A percentile compares a stretch with the other conserved stretches of the same genome.
Conservation (phyloP, 2,888 invertebrate genomes). For the Magallana nippona region DNA sequence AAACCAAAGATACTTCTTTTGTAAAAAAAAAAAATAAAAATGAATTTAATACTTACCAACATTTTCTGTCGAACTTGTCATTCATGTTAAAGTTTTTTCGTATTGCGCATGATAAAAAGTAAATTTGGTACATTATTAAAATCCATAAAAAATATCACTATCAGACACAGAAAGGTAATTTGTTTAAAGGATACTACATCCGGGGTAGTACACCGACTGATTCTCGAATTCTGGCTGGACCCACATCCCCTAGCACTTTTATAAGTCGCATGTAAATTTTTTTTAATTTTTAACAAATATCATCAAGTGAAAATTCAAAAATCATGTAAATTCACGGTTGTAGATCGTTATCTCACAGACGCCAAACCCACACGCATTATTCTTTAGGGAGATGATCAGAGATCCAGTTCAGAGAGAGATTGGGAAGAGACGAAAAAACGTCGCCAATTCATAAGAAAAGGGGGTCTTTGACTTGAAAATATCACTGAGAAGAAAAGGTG, state of each 20-base stretch:
- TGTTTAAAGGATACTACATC: too few relatives aligned
- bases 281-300: conserved; percentile 4
- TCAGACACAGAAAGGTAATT: too few relatives aligned
- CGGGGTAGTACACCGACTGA: neutral
- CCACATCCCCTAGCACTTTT: neutral
- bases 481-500: neutral
- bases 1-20: too few relatives aligned
- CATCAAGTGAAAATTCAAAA: conserved; percentile 3
- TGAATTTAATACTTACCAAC: too few relatives aligned
- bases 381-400: neutral
- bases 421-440: neutral
- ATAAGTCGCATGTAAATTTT: neutral
- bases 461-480: too few relatives aligned
- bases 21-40: too few relatives aligned
- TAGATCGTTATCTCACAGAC: neutral
- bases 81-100: too few relatives aligned
- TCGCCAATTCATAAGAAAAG: neutral
- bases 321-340: neutral
- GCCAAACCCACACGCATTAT: neutral
- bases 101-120: too few relatives aligned
- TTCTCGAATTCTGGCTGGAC: neutral
- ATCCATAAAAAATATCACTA: too few relatives aligned
- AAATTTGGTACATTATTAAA: too few relatives aligned
- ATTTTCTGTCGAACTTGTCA: too few relatives aligned
- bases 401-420: neutral